Evolutionary conservation across 2,797 vertebrate genomes (phyloP), one percentile per base, ranked within the genome.

Genomic region (Remorina albescens): DNA sequence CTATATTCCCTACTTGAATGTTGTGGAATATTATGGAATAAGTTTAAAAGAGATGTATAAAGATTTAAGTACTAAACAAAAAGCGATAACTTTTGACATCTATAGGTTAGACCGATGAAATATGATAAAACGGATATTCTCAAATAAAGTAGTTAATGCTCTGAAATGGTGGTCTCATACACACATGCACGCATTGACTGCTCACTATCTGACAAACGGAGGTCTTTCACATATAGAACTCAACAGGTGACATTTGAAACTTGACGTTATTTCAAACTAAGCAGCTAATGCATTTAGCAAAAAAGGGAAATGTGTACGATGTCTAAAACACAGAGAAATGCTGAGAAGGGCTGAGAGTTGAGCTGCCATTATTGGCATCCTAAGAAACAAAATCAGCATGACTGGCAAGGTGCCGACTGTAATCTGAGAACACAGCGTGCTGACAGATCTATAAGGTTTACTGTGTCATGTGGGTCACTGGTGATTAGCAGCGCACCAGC

Each of bases 381-480:
- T 21, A n/a, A 57, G 58, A 61, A 80, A 71, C 57, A 68, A 79
- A 85, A 76, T 46, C 11, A 10, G 47, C 60, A 57, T 60, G 76
- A 62, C 68, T 12, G 21, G 46, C 34, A 4, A 81, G 55, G 59
- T 61, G 67, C 68, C n/a, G 12, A 58, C 50, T 28, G 77, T 76
- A 85, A 90, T 85, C 70, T 74, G 74, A 85, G 83, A 81, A 59
- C 2, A 26, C 74, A 34, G 47, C 11, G 26, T 13, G 21, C 53
- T 85, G 80, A 87, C 83, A 88, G 83, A 88, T 91, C 78, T 82
- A 53, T 86, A 69, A 72, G 86, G 84, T 84, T 87, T 77, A 80
- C 13, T 26, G 67, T 82, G 81, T 90, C 82, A 80, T 67, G 74
- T 49, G 79, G 87, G 86, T 86, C 89, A 89, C 49, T 46, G 49